A percentile compares a stretch with the other conserved stretches of the same genome.
phyloP scores from a whole-genome alignment of 2,888 invertebrate species.

The Acanthosepion pharaonis region DNA sequence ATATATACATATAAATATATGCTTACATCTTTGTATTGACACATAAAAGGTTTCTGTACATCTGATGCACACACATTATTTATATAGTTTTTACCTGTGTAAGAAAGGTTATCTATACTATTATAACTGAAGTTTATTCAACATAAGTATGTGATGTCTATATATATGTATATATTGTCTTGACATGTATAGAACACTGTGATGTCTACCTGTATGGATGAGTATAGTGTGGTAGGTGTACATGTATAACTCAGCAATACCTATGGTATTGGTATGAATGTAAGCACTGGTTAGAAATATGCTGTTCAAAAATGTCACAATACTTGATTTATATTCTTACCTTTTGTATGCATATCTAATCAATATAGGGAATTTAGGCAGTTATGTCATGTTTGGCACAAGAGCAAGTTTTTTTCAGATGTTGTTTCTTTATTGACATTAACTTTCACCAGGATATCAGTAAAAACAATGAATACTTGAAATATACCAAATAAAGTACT shows the following conservation, averaged over 20 bases:
- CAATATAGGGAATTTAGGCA: too few species aligned
- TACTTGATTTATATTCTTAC: background rate
- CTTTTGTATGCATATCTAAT: background rate
- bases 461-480: too few species aligned
- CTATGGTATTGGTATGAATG: background rate
- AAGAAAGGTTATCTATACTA: background rate
- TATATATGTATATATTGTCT: too few species aligned
- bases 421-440: too few species aligned
- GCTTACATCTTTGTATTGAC: background rate
- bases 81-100: background rate
- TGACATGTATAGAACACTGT: background rate
- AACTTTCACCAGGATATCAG: too few species aligned
- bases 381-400: too few species aligned
- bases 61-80: background rate
- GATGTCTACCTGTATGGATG: background rate
- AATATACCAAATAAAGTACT: too few species aligned
- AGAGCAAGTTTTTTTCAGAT: too few species aligned
- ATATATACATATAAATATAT: background rate
- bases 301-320: background rate
- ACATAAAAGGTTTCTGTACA: background rate
- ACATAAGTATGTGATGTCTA: background rate
- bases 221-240: too few species aligned
- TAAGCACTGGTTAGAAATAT: background rate
- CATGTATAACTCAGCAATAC: background rate
- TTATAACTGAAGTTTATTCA: background rate